phyloP scores from a whole-genome alignment of 2,888 invertebrate genomes.

The Mongoloraphidia duomilia region DNA sequence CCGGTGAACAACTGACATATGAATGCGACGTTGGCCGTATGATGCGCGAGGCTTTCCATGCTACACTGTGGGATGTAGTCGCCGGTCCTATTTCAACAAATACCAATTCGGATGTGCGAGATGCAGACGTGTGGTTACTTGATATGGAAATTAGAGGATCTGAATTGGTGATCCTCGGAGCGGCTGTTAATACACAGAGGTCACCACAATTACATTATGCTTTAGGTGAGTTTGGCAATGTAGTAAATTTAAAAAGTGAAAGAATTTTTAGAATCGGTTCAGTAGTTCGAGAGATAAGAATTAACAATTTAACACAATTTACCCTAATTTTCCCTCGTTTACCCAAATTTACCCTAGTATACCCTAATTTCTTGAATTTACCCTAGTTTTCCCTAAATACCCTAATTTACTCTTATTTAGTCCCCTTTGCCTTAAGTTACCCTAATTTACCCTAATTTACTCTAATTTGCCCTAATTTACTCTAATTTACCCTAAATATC shows the following conservation, averaged over 20 bases:
- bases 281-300: too few species aligned
- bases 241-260: not conserved
- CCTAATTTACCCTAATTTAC: too few species aligned
- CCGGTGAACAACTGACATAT: constrained; percentile 49
- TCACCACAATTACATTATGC: constrained; percentile 58
- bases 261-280: too few species aligned
- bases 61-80: constrained; percentile 47
- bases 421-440: too few species aligned
- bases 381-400: too few species aligned
- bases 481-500: too few species aligned
- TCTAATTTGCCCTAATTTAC: too few species aligned
- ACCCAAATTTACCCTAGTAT: too few species aligned
- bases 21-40: constrained; percentile 60
- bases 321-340: too few species aligned
- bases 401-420: too few species aligned
- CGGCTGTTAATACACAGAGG: constrained; percentile 48
- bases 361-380: too few species aligned
- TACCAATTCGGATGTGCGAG: constrained; percentile 27
- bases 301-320: too few species aligned
- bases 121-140: constrained; percentile 55
- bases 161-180: constrained; percentile 35
- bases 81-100: constrained; percentile 26
- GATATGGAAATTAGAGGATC: constrained; percentile 49
- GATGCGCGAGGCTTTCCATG: constrained; percentile 55
- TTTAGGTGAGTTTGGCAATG: constrained; percentile 30